phyloP scores from a whole-genome alignment of 2,888 invertebrate genomes.

The Apamea crenata region DNA sequence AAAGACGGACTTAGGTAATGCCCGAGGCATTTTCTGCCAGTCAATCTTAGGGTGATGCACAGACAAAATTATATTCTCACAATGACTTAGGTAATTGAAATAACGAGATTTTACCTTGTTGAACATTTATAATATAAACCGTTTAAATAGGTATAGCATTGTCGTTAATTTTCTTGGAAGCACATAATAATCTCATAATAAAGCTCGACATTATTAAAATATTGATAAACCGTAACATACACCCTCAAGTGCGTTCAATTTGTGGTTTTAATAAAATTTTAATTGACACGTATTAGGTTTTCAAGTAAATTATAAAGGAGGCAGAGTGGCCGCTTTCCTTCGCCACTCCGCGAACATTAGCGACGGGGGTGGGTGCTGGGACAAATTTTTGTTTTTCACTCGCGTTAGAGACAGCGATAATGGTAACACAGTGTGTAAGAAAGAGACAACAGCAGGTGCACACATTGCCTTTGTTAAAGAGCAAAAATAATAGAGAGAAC shows the following conservation, averaged over 20 bases:
- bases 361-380: constrained; percentile 82
- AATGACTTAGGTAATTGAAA: neutral
- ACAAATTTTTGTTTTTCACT: constrained; percentile 89
- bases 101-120: neutral
- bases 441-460: constrained; percentile 87
- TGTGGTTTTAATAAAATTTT: constrained; percentile 87
- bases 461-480: constrained; percentile 90
- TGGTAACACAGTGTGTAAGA: constrained; percentile 71
- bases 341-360: constrained; percentile 84
- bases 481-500: constrained; percentile 90
- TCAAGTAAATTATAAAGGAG: constrained; percentile 88
- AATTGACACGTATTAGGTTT: constrained; percentile 89
- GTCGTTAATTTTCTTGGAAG: constrained; percentile 53
- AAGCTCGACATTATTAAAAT: constrained; percentile 80
- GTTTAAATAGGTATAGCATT: constrained; percentile 4
- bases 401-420: constrained; percentile 78
- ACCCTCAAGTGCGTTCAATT: constrained; percentile 80
- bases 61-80: neutral
- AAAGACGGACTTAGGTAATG: too few species aligned
- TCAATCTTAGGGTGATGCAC: too few species aligned
- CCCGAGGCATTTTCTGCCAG: too few species aligned
- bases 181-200: constrained; percentile 60
- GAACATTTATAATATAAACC: neutral
- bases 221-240: constrained; percentile 83
- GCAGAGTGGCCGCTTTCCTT: constrained; percentile 81